A percentile compares a stretch with the other conserved stretches of the same genome.
Conservation (phyloP, 2,888 invertebrate species). For the Petrolisthes cinctipes region DNA sequence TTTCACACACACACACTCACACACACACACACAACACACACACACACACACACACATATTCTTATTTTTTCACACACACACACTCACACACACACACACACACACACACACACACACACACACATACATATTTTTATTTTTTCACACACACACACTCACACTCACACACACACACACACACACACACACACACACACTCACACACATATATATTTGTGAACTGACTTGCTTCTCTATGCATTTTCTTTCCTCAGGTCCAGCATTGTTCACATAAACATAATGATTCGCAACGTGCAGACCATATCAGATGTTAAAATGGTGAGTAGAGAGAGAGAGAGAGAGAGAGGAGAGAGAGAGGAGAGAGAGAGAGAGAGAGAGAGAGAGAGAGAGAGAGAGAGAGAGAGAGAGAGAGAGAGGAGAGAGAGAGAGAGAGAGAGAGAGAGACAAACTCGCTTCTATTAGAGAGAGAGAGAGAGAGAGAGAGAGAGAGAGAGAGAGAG, state of each 20-base stretch:
- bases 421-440: neutral
- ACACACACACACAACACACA: too few relatives aligned
- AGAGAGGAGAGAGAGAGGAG: neutral
- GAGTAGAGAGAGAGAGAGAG: conserved; percentile 75
- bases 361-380: neutral
- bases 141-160: neutral
- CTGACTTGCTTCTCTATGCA: too few relatives aligned
- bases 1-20: neutral
- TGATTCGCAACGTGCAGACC: conserved; percentile 96
- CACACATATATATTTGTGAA: too few relatives aligned
- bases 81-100: too few relatives aligned
- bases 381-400: neutral
- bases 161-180: too few relatives aligned
- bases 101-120: too few relatives aligned
- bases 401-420: neutral
- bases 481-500: neutral
- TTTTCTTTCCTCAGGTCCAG: conserved; percentile 87
- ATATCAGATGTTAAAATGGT: conserved; percentile 99
- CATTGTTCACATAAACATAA: conserved; percentile 97
- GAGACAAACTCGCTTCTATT: neutral
- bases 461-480: neutral
- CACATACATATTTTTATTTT: too few relatives aligned
- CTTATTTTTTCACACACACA: too few relatives aligned
- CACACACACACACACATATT: too few relatives aligned
- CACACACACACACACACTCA: too few relatives aligned